Percentiles rank a stretch among this genome's conserved stretches.
phyloP scores from a whole-genome alignment of 2,797 vertebrate genomes.

The Champsocephalus gunnari region DNA sequence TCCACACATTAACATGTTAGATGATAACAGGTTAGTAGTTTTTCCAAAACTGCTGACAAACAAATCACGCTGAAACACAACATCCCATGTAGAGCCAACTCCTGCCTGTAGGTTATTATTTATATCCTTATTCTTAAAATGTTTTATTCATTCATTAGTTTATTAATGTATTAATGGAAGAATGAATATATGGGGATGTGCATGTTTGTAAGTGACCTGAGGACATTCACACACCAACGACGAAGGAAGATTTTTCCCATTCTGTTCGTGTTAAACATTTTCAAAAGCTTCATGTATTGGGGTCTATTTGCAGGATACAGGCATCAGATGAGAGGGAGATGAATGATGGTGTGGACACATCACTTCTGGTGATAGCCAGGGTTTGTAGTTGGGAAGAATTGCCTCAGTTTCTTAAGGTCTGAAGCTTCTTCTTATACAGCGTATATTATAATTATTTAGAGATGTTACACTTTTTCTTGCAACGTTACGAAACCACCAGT shows the following conservation, averaged over 20 bases:
- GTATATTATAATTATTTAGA: neutral
- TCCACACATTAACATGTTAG: no score
- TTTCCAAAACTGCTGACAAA: no score
- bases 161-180: neutral
- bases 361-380: neutral
- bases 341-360: conserved; percentile 22
- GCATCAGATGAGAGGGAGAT: conserved; percentile 20
- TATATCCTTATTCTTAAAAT: neutral
- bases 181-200: neutral
- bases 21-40: no score
- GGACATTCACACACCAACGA: conserved; percentile 10
- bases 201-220: neutral
- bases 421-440: neutral
- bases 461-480: neutral
- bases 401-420: neutral
- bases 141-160: neutral
- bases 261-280: conserved; percentile 34
- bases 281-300: conserved; percentile 39
- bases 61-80: no score
- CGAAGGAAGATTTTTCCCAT: neutral
- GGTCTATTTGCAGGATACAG: conserved; percentile 35
- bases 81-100: neutral
- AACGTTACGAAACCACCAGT: conserved; percentile 7
- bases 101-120: neutral
- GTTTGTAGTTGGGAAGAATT: neutral